phyloP scores from a whole-genome alignment of 2,888 invertebrate species.

The Chloromyia formosa region DNA sequence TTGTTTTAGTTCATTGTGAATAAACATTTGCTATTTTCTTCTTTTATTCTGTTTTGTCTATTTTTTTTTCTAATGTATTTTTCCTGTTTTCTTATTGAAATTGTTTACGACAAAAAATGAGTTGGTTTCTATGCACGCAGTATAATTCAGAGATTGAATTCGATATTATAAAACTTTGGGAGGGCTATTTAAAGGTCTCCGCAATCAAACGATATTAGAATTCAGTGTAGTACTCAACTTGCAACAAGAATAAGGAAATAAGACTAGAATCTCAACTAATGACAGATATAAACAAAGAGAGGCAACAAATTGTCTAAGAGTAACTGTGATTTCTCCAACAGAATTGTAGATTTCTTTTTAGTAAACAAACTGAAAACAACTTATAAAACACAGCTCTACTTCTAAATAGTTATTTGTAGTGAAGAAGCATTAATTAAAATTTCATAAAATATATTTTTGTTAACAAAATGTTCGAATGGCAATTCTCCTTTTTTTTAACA shows the following conservation, averaged over 20 bases:
- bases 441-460: neutral
- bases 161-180: too few species aligned
- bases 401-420: constrained; percentile 34
- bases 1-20: constrained; percentile 27
- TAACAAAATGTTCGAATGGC: constrained; percentile 10
- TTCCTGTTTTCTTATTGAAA: neutral
- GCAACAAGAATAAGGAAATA: constrained; percentile 21
- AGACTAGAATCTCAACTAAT: constrained; percentile 21
- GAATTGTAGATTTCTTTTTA: neutral
- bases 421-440: constrained; percentile 34
- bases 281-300: constrained; percentile 35
- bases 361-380: constrained; percentile 37
- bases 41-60: neutral
- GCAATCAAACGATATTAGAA: neutral
- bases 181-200: neutral
- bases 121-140: too few species aligned
- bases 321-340: constrained; percentile 24
- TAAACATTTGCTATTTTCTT: neutral
- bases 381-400: constrained; percentile 41
- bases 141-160: too few species aligned
- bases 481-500: neutral
- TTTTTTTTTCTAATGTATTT: neutral
- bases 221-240: neutral
- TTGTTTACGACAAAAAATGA: neutral
- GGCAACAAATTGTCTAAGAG: constrained; percentile 39